Conservation (phyloP, 1,140 invertebrate genomes). For the Euschistus heros region DNA sequence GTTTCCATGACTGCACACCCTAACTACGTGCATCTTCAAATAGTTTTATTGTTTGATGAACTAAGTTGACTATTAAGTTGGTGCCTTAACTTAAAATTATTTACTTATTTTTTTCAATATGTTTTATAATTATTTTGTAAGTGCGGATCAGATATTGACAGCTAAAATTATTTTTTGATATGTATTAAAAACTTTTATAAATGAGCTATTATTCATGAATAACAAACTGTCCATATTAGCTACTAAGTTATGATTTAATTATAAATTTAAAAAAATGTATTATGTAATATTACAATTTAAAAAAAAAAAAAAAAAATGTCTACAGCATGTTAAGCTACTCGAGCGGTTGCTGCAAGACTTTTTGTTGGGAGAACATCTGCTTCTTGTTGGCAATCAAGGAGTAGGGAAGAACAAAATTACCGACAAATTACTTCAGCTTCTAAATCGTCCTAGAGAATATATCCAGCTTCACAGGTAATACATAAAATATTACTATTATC, state of each 20-base stretch:
- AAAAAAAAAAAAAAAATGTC: constrained; percentile 18
- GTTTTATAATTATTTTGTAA: no score
- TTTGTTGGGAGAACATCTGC: constrained; percentile 76
- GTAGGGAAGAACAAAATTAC: constrained; percentile 96
- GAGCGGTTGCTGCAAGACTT: constrained; percentile 86
- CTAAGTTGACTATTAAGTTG: no score
- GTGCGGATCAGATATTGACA: background rate
- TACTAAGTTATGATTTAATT: no score
- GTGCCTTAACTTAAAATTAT: no score
- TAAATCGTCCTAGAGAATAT: constrained; percentile 87
- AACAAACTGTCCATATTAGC: no score
- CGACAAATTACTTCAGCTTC: constrained; percentile 75
- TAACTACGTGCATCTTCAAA: no score
- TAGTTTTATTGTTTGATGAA: no score
- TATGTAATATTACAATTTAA: no score
- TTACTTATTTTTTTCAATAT: no score
- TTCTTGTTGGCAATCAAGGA: constrained; percentile 89
- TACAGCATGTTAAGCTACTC: constrained; percentile 67
- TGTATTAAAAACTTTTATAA: background rate
- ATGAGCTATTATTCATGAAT: no score
- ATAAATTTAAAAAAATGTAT: background rate
- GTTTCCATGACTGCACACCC: no score
- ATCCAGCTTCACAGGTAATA: constrained; percentile 75
- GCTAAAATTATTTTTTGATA: background rate
- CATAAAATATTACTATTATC: no score